Conservation (phyloP, 92 coral and sea anemone species). For the Pocillopora meandrina region DNA sequence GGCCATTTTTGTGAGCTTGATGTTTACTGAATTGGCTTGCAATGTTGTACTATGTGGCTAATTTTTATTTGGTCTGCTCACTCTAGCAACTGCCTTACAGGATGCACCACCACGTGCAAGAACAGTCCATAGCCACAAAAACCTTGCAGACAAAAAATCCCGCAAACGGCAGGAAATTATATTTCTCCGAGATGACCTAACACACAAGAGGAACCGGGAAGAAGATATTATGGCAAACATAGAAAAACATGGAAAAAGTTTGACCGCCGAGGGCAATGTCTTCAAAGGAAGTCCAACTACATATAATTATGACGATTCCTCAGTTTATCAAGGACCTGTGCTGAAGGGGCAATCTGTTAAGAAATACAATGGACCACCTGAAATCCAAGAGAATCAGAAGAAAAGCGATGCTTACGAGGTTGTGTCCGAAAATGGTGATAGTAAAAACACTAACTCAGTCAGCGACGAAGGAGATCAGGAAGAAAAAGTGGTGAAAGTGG, state of each 20-base stretch:
- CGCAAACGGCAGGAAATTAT: constrained; percentile 81
- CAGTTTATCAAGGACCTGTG: constrained; percentile 54
- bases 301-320: constrained; percentile 28
- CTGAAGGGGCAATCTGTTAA: constrained; percentile 67
- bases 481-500: constrained; percentile 3
- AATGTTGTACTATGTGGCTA: not conserved
- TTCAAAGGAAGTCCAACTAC: constrained; percentile 23
- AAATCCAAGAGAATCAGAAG: constrained; percentile 32
- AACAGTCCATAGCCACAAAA: not conserved
- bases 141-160: constrained; percentile 13
- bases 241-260: constrained; percentile 74
- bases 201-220: constrained; percentile 61
- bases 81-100: not conserved
- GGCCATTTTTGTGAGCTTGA: no score
- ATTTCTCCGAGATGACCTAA: constrained; percentile 49
- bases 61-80: not conserved
- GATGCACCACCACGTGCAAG: not conserved
- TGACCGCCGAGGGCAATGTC: constrained; percentile 73
- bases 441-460: not conserved
- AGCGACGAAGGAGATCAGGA: constrained; percentile 3
- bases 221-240: constrained; percentile 52
- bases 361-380: constrained; percentile 80
- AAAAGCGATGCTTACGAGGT: constrained; percentile 57
- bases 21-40: not conserved
- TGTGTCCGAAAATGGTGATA: constrained; percentile 8